Percentiles rank a stretch among this genome's conserved stretches.
These are phyloP conservation scores for Anguilla megastoma DNA, from an alignment of 2,797 vertebrate genomes.

Conservation along the genomic window DNA sequence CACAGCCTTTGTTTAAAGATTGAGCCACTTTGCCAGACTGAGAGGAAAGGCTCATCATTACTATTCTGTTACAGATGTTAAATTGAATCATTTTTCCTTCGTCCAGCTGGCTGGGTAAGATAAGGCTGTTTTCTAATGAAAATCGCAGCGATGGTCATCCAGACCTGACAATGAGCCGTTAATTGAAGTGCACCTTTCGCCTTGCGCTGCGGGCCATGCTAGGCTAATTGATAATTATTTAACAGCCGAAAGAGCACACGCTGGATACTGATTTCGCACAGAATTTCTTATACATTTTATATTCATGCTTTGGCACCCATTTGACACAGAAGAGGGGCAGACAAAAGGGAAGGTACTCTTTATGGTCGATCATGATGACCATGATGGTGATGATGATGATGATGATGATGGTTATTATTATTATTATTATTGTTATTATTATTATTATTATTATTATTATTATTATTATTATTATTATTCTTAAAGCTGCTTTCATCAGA, in stretches of 20 bases:
- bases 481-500: neutral
- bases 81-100: conserved; percentile 6
- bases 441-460: neutral
- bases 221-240: conserved; percentile 23
- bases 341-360: neutral
- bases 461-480: neutral
- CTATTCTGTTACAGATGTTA: conserved; percentile 11
- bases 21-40: neutral
- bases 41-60: neutral
- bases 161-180: conserved; percentile 13
- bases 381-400: neutral
- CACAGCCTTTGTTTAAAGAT: neutral
- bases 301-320: neutral
- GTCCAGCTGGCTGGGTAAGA: neutral
- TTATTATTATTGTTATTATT: neutral
- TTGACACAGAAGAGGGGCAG: neutral
- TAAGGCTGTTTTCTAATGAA: conserved; percentile 15
- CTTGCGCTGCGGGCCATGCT: neutral
- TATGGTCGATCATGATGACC: neutral
- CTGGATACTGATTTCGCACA: too few relatives aligned
- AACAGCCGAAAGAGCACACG: neutral
- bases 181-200: neutral
- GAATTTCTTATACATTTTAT: neutral
- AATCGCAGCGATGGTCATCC: neutral
- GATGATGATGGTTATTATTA: neutral